Evolutionary conservation across 2,888 invertebrate species (phyloP).

Genomic region (Heliconius ethilla): DNA sequence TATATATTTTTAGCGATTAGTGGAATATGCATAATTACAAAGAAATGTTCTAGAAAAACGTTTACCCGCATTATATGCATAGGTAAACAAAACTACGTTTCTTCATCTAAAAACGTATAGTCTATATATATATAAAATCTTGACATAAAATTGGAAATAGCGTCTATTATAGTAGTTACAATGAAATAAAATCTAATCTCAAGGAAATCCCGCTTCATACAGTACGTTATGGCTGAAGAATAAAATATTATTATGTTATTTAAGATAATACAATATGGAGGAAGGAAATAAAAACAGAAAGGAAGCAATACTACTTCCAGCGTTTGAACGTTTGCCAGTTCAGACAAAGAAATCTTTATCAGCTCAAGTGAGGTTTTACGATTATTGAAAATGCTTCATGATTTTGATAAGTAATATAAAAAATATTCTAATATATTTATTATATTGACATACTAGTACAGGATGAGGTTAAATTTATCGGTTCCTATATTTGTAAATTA

Average conservation of each 20-base stretch:
- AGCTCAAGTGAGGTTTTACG: background rate
- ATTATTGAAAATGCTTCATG: background rate
- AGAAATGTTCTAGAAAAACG: background rate
- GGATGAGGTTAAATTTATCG: too few species aligned
- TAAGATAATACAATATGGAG: constrained; percentile 37
- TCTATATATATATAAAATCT: background rate
- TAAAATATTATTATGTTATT: constrained; percentile 27
- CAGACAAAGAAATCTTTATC: constrained; percentile 37
- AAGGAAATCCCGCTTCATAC: constrained; percentile 2
- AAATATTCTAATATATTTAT: background rate
- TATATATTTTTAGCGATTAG: too few species aligned
- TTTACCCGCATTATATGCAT: background rate
- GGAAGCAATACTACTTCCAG: constrained; percentile 38
- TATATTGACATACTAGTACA: background rate
- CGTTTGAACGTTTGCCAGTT: constrained; percentile 43
- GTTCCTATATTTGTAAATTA: background rate
- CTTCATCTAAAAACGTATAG: background rate
- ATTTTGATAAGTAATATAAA: background rate
- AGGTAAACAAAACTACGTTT: background rate
- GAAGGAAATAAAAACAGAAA: constrained; percentile 38
- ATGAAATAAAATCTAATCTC: constrained; percentile 4
- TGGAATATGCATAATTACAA: too few species aligned
- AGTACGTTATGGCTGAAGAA: constrained; percentile 1
- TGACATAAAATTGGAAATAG: constrained; percentile 3
- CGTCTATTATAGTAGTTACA: background rate